Evolutionary conservation across 2,797 vertebrate genomes (phyloP), one percentile per base, ranked within the genome.

Genomic region (Anabacerthia variegaticeps): DNA sequence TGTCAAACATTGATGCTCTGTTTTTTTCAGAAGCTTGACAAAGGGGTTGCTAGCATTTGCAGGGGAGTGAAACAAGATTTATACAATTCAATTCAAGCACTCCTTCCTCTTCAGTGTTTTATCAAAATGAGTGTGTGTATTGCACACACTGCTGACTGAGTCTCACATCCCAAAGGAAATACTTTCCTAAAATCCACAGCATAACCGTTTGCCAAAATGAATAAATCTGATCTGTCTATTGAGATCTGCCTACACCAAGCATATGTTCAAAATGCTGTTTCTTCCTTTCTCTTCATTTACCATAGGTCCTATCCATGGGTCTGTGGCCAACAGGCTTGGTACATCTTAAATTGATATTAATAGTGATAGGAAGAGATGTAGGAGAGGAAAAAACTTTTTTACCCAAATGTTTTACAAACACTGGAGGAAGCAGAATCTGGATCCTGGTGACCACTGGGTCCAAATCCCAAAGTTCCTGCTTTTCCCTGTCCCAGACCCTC

Each of bases 61-160:
- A 43, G 41, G 28, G 20, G 74, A 48, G 12, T 19, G 52, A 80
- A 77, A 59, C 14, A 48, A 39, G 52, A 34, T 44, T 66, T 56
- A n/a, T 10, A 21, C 14, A 26, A 17, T 66, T 49, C 16, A 76
- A 48, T 30, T 49, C 46, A 51, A 74, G 28, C 41, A 41, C 13
- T 81, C 65, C 44, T 74, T 34, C 66, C 63, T 30, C 34, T 81
- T 32, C 21, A 17, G 18, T 5, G 23, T 59, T 61, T 72, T 44
- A 63, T 49, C 30, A 52, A 73, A 86, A 44, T 21, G 32, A 76
- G 51, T 0, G 3, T 48, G 12, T 32, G 32, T 24, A 8, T 19
- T 44, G 58, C 37, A 65, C 0, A 0, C 16, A 3, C 77, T 1
- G 0, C 37, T 59, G 80, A 34, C 43, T 5, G 0, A 67, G n/a